Base-by-base conservation (phyloP, 2,797 vertebrate genomes). In the Leptodactylus fallax region DNA sequence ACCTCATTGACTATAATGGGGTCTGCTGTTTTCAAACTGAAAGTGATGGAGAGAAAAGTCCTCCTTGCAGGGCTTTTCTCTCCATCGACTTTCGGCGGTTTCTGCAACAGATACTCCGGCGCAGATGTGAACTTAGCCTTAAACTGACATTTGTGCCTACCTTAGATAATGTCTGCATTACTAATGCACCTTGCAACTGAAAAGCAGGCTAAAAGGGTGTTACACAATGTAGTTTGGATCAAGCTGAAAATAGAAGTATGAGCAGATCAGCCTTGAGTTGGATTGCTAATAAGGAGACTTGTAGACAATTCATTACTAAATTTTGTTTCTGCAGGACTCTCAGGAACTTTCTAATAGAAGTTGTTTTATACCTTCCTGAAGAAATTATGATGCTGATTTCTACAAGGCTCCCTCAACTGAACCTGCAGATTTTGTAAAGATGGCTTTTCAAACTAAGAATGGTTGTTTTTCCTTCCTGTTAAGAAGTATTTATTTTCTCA, bases 401-500 rank as follows among this genome's bases (percentile, higher is more conserved):
- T 55, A 12, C 60, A 67, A 8, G 23, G 53, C 21, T 80, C 36
- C 2, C 6, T 3, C 17, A 58, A 2, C 56, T 23, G 27, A 27
- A 61, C 36, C 3, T 47, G 17, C 27, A 45, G 86, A 36, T 12
- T 51, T 13, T 63, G 17, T 27, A 83, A 87, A 51, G 51, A 79
- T 21, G 19, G 23, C 17, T 69, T 85, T 8, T 58, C 56, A 36
- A 53, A 65, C 45, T 0, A 67, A 78, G 60, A 51, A n/a, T n/a
- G n/a, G 16, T 53, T 49, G 21, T 56, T 65, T 51, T 2, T 76
- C 16, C 61, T 17, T 55, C 27, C 19, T 17, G 6, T 27, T 56
- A n/a, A 36, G 71, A 55, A 74, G 5, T 87, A 83, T 87, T 83
- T 87, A 83, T 87, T 87, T 82, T 71, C 80, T 65, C 17, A 49